Conservation (phyloP, 64 coral and sea anemone genomes). For the Dendrophyllia cribrosa region DNA sequence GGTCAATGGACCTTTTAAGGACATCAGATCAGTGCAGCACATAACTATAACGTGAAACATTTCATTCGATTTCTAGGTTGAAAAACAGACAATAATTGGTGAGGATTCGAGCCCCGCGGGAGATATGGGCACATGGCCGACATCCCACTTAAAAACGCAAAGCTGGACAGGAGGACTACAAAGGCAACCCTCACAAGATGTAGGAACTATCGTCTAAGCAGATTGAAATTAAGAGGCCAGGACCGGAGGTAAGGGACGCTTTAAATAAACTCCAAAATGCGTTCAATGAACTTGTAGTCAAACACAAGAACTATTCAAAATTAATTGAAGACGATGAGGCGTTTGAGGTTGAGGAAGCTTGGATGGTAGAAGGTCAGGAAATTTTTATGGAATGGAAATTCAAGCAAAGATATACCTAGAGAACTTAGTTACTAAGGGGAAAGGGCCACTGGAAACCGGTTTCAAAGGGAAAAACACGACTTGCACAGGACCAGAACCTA, state of each 20-base stretch:
- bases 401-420: constrained; percentile 67
- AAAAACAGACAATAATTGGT: background rate
- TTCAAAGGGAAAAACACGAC: background rate
- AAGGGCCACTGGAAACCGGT: background rate
- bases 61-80: background rate
- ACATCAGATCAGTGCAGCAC: too few relatives aligned
- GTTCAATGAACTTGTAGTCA: constrained; percentile 31
- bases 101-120: background rate
- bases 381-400: constrained; percentile 51
- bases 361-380: constrained; percentile 49
- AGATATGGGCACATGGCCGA: background rate
- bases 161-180: constrained; percentile 49
- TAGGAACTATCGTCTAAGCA: background rate
- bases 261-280: background rate
- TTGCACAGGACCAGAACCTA: background rate
- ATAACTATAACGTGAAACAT: background rate
- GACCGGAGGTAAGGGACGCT: constrained; percentile 28
- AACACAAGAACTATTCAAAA: constrained; percentile 46
- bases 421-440: background rate
- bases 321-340: constrained; percentile 39
- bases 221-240: constrained; percentile 39
- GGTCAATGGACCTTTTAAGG: too few relatives aligned
- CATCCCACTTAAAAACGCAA: constrained; percentile 3
- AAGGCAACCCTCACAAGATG: constrained; percentile 59
- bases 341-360: constrained; percentile 30